These are phyloP conservation scores for Shargacucullia verbasci DNA, from an alignment of 2,888 invertebrate genomes.

Conservation along the genomic window DNA sequence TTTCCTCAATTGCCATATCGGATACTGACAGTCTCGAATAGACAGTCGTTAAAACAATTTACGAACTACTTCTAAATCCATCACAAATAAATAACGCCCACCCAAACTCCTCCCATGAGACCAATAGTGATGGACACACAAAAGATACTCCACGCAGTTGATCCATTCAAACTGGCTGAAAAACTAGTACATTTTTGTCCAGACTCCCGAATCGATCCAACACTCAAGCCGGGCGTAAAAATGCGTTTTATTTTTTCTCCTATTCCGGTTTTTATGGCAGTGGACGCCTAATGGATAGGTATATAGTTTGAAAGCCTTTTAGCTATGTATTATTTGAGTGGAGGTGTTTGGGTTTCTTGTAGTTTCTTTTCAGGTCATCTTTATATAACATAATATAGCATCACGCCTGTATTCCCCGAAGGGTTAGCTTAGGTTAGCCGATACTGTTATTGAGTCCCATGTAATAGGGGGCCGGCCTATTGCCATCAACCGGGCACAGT, in stretches of 20 bases:
- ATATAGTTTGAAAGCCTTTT: conserved; percentile 60
- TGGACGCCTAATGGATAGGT: conserved; percentile 56
- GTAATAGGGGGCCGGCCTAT: too few species aligned
- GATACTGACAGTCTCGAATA: too few species aligned
- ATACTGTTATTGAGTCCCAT: too few species aligned
- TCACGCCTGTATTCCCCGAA: too few species aligned
- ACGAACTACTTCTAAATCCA: too few species aligned
- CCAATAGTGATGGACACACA: background rate
- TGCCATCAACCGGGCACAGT: too few species aligned
- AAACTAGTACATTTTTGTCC: conserved; percentile 14
- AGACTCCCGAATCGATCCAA: conserved; percentile 55
- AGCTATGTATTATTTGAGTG: conserved; percentile 35
- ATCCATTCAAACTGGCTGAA: conserved; percentile 22
- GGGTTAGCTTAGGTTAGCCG: too few species aligned
- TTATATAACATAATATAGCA: too few species aligned
- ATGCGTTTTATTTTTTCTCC: conserved; percentile 44
- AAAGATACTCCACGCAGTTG: conserved; percentile 6
- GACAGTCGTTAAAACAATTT: too few species aligned
- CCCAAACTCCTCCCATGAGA: too few species aligned
- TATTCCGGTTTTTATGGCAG: conserved; percentile 46
- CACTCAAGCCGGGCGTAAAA: conserved; percentile 48
- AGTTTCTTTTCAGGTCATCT: conserved; percentile 9
- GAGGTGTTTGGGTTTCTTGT: conserved; percentile 12
- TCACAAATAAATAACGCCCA: too few species aligned
- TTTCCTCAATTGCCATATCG: too few species aligned